phyloP scores from a whole-genome alignment of 2,113 vertebrate genomes.

The Hyperopisus bebe region DNA sequence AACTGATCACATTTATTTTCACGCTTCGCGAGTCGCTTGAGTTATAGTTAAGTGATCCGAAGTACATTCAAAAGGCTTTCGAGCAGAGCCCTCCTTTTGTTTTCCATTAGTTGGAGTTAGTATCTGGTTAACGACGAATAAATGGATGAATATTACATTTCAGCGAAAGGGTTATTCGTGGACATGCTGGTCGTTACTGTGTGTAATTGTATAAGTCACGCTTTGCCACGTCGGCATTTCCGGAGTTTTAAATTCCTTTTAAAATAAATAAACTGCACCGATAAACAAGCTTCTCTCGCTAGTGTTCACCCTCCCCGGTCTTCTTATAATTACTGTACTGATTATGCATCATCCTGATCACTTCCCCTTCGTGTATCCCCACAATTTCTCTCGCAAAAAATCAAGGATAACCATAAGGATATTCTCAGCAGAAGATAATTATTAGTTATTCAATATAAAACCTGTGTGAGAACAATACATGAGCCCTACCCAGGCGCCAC shows the following conservation, averaged over 20 bases:
- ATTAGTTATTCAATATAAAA: not conserved
- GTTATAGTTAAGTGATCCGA: not conserved
- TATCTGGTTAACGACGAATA: not conserved
- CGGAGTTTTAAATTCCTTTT: not conserved
- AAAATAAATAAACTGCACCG: not conserved
- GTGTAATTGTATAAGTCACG: not conserved
- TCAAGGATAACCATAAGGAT: not conserved
- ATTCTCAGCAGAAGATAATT: not conserved
- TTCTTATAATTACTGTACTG: not conserved
- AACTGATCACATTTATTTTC: not conserved
- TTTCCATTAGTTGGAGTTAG: not conserved
- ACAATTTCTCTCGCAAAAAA: not conserved
- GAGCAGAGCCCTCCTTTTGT: not conserved
- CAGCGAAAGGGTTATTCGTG: not conserved
- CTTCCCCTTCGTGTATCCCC: not conserved
- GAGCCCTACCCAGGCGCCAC: not conserved
- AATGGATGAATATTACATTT: constrained; percentile 3
- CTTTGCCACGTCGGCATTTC: not conserved
- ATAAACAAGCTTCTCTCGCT: not conserved
- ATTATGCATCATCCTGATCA: not conserved
- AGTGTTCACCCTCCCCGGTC: not conserved
- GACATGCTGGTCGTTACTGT: not conserved
- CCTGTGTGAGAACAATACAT: not conserved
- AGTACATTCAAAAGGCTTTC: not conserved
- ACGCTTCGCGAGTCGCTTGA: not conserved